Conservation (phyloP, 2,113 vertebrate species). For the Myodes glareolus region DNA sequence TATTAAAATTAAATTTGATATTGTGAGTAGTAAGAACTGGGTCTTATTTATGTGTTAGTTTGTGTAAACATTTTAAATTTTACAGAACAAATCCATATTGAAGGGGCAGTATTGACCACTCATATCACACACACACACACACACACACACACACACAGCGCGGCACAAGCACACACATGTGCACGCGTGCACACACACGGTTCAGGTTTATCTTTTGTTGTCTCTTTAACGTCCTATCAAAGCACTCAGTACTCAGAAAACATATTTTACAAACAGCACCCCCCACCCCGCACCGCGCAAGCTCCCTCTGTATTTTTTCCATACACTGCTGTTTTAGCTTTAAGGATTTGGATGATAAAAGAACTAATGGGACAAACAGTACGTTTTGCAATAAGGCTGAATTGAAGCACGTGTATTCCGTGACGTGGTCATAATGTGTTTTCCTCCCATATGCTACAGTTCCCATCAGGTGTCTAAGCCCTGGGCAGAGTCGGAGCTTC, state of each 20-base stretch:
- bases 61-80: constrained; percentile 31
- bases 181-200: not conserved
- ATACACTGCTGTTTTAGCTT: not conserved
- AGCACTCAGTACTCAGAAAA: not conserved
- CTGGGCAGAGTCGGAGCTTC: not conserved
- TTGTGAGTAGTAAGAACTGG: not conserved
- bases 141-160: not conserved
- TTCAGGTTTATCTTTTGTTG: not conserved
- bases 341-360: not conserved
- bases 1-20: constrained; percentile 60
- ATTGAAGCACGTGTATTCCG: not conserved
- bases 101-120: not conserved
- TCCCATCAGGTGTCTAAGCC: not conserved
- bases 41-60: constrained; percentile 14
- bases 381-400: not conserved
- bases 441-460: constrained; percentile 24
- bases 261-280: not conserved
- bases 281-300: not conserved
- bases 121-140: not conserved
- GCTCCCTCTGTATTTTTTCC: not conserved
- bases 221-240: not conserved
- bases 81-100: not conserved
- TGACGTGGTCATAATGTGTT: not conserved
- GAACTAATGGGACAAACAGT: not conserved
- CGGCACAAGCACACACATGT: not conserved